Evolutionary conservation across 2,797 vertebrate species (phyloP), one percentile per base, ranked within the genome.

Genomic region (Chelidonichthys spinosus): DNA sequence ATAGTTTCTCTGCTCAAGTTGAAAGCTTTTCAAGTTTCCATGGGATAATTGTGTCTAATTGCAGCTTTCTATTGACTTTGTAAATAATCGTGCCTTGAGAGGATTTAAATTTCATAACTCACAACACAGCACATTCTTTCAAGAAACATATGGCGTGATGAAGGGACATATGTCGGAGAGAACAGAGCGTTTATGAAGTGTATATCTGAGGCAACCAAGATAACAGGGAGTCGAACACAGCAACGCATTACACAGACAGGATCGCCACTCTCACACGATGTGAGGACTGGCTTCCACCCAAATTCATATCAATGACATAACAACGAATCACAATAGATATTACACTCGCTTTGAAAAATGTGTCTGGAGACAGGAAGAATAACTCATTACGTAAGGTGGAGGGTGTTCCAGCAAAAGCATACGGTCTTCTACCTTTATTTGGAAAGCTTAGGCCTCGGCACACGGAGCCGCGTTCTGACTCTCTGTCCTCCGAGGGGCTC

Each of bases 351-450:
- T 81, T 81, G 79, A 92, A 90, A 85, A 85, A 91, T 91, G 85
- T 86, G 83, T 4, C 67, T 66, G 1, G 42, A 82, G 83, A 84
- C 81, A 69, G 87, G 87, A 89, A 90, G 75, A 87, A 87, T 84
- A 81, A 87, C 63, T 82, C 61, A 81, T 92, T 93, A 89, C 88
- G 85, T 87, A 90, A 94, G 85, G 74, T 66, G 78, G 32, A 60
- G 42, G 33, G 25, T 10, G 69, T 85, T 93, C 90, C 91, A 90
- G 90, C 78, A 84, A 87, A 92, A 93, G 73, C 88, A 87, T 59
- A 79, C 83, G 52, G 73, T 63, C 87, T 68, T 89, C 83, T 88
- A 25, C 75, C 84, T 91, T 85, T 89, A 86, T 89, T 91, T 90
- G 89, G 87, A 90, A 89, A 90, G 76, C 78, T 76, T 52, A 53